A percentile compares a stretch with the other conserved stretches of the same genome.
Conservation (phyloP, 64 coral and sea anemone species). For the Astreopora myriophthalma region DNA sequence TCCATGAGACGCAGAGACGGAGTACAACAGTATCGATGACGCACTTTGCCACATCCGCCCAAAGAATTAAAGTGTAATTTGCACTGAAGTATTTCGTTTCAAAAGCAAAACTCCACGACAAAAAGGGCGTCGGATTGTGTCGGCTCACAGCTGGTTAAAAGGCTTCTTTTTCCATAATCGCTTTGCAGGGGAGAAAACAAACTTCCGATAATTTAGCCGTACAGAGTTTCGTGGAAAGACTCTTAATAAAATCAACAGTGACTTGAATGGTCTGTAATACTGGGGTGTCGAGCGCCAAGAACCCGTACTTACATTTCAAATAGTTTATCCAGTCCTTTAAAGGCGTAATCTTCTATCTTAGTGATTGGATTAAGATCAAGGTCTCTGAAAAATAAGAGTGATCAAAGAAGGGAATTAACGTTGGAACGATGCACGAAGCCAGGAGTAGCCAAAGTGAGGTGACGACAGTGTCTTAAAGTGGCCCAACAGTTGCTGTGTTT, state of each 20-base stretch:
- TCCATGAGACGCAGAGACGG: too few relatives aligned
- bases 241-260: background rate
- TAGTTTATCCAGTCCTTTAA: constrained; percentile 29
- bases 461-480: background rate
- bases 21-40: background rate
- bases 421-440: background rate
- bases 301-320: constrained; percentile 2
- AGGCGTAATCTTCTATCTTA: constrained; percentile 37
- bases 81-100: background rate
- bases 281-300: background rate
- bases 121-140: too few relatives aligned
- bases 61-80: background rate
- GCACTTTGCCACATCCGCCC: background rate
- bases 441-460: too few relatives aligned
- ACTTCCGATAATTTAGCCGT: background rate
- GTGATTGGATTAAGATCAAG: constrained; percentile 47
- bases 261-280: background rate
- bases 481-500: background rate
- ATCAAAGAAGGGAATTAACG: background rate
- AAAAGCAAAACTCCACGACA: background rate
- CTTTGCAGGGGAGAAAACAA: background rate
- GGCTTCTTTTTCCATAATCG: background rate
- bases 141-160: background rate
- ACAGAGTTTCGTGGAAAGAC: background rate
- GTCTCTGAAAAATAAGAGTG: constrained; percentile 1